These are phyloP conservation scores for Spinibarbus caldwelli DNA, from an alignment of 2,797 vertebrate species.

Conservation along the genomic window DNA sequence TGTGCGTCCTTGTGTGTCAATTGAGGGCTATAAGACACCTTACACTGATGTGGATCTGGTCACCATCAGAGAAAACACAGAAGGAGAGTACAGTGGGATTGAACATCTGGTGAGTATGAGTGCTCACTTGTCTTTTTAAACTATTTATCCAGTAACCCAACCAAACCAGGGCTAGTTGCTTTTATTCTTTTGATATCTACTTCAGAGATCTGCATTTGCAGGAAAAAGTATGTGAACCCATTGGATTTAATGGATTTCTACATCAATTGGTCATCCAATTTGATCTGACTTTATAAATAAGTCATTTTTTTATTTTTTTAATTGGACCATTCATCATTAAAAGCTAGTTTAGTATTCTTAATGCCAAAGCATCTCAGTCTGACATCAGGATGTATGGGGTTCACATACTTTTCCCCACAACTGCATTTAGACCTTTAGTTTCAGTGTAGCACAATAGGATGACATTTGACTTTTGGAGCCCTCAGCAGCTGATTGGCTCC, in stretches of 20 bases:
- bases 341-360: neutral
- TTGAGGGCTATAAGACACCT: conserved; percentile 93
- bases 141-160: neutral
- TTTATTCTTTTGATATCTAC: neutral
- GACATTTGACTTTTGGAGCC: neutral
- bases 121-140: neutral
- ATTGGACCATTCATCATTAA: neutral
- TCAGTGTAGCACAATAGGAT: neutral
- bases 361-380: neutral
- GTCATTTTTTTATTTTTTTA: neutral
- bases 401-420: neutral
- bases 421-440: conserved; percentile 3
- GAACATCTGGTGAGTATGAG: conserved; percentile 87
- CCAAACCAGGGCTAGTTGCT: neutral
- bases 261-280: neutral
- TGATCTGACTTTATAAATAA: neutral
- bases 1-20: conserved; percentile 92
- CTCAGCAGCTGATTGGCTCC: neutral
- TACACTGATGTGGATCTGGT: conserved; percentile 93
- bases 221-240: neutral
- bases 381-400: neutral
- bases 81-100: conserved; percentile 97
- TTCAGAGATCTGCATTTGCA: too few species aligned
- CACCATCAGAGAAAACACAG: conserved; percentile 97
- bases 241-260: neutral